A percentile compares a stretch with the other conserved stretches of the same genome.
Conservation (phyloP, 2,113 vertebrate genomes). For the Murina feae region DNA sequence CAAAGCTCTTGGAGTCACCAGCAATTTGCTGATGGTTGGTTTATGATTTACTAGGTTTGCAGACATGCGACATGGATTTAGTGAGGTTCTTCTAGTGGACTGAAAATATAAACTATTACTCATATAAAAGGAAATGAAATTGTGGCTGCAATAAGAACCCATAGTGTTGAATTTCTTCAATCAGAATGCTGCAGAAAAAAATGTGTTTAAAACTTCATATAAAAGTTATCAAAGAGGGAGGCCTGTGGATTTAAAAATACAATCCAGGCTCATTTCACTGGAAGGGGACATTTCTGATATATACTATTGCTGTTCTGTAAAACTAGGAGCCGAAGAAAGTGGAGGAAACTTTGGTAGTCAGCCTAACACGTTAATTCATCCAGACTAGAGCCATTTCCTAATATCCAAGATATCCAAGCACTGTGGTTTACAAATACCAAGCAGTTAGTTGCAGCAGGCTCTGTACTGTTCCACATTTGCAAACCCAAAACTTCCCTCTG, state of each 20-base stretch:
- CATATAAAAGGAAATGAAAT: constrained; percentile 74
- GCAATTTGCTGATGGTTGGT: constrained; percentile 44
- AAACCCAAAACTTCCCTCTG: constrained; percentile 55
- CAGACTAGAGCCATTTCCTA: constrained; percentile 65
- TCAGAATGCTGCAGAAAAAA: constrained; percentile 71
- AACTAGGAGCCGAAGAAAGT: constrained; percentile 75
- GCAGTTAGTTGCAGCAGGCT: constrained; percentile 37
- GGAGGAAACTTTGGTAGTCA: constrained; percentile 81
- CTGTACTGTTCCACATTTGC: constrained; percentile 20
- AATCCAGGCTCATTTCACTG: constrained; percentile 71
- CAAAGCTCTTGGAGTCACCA: constrained; percentile 63
- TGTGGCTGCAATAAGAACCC: constrained; percentile 75
- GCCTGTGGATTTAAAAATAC: constrained; percentile 79
- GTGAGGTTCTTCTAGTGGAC: constrained; percentile 65
- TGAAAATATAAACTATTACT: constrained; percentile 76
- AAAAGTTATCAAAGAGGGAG: constrained; percentile 82
- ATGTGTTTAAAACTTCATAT: constrained; percentile 77
- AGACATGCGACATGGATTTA: constrained; percentile 52
- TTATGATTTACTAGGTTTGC: constrained; percentile 55
- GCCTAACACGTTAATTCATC: constrained; percentile 67
- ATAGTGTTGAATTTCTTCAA: constrained; percentile 72
- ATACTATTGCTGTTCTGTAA: constrained; percentile 83
- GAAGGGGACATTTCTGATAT: constrained; percentile 72
- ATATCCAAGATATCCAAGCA: constrained; percentile 9
- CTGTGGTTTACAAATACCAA: background rate